Percentiles rank a stretch among this genome's conserved stretches.
These are phyloP conservation scores for Hyposmocoma kahamanoa DNA, from an alignment of 1,140 invertebrate genomes.

Conservation along the genomic window DNA sequence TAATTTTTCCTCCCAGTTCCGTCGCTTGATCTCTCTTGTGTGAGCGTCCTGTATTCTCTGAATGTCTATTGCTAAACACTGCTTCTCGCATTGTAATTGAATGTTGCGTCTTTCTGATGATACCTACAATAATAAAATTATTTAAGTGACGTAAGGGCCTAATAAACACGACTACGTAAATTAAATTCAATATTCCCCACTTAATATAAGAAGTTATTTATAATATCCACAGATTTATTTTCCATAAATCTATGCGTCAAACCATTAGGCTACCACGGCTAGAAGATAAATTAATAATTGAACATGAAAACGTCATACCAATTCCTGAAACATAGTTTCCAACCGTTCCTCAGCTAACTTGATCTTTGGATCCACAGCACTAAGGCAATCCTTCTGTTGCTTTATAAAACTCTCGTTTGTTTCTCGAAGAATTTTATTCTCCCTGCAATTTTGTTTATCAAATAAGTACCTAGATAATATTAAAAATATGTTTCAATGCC, in stretches of 20 bases:
- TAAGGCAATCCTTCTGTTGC: conserved; percentile 48
- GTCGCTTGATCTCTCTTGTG: conserved; percentile 44
- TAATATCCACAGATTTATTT: too few relatives aligned
- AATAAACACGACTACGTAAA: too few relatives aligned
- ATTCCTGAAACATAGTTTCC: conserved; percentile 66
- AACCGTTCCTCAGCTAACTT: conserved; percentile 69
- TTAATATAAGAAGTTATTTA: too few relatives aligned
- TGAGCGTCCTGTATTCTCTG: conserved; percentile 50
- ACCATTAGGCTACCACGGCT: too few relatives aligned
- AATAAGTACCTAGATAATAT: not conserved
- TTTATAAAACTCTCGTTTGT: conserved; percentile 63
- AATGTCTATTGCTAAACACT: conserved; percentile 48
- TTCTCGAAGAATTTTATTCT: conserved; percentile 69
- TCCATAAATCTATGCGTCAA: too few relatives aligned
- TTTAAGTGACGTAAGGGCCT: too few relatives aligned
- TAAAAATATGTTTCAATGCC: too few relatives aligned
- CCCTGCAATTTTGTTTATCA: conserved; percentile 41
- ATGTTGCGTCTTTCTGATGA: conserved; percentile 58
- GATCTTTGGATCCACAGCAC: conserved; percentile 57
- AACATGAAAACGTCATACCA: conserved; percentile 45
- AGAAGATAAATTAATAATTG: not conserved
- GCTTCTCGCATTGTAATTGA: conserved; percentile 58
- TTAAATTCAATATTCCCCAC: too few relatives aligned
- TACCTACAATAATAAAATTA: conserved; percentile 32
- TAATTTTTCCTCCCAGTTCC: conserved; percentile 56